Conservation (phyloP, 2,888 invertebrate species). For the Meloe dianella region DNA sequence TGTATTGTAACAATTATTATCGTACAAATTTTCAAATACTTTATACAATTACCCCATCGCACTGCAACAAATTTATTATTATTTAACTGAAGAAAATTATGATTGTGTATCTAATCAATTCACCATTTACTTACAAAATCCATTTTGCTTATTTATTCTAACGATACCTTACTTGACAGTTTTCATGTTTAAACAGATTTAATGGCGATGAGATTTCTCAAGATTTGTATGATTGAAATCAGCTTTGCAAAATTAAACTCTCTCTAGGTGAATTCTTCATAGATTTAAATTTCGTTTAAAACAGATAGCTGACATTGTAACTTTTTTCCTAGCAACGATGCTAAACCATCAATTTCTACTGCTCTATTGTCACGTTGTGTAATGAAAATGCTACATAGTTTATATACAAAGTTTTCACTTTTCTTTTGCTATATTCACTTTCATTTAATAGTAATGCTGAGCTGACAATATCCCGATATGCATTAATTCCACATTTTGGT, state of each 20-base stretch:
- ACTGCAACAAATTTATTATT: not conserved
- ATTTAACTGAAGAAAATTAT: no score
- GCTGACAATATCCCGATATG: not conserved
- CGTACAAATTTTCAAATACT: slow-evolving; percentile 35
- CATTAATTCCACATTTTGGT: slow-evolving; percentile 37
- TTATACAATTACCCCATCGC: slow-evolving; percentile 26
- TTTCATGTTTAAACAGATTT: not conserved
- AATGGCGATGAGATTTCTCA: not conserved
- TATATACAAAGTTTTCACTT: slow-evolving; percentile 17
- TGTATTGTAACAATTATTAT: slow-evolving; percentile 36
- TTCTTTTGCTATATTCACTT: not conserved
- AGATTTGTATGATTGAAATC: slow-evolving; percentile 10
- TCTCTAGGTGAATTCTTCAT: slow-evolving; percentile 19
- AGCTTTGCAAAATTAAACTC: not conserved
- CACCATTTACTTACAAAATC: no score
- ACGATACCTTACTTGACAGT: not conserved
- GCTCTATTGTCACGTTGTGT: not conserved
- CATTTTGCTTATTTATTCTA: no score
- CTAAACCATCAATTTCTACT: not conserved
- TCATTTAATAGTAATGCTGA: not conserved
- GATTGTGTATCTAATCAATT: no score
- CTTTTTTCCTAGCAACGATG: slow-evolving; percentile 18
- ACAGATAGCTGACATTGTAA: slow-evolving; percentile 27
- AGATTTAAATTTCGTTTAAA: slow-evolving; percentile 38
- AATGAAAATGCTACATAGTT: slow-evolving; percentile 14